Evolutionary conservation across 2,888 invertebrate genomes (phyloP).

Genomic region (Brachylomia viminalis): DNA sequence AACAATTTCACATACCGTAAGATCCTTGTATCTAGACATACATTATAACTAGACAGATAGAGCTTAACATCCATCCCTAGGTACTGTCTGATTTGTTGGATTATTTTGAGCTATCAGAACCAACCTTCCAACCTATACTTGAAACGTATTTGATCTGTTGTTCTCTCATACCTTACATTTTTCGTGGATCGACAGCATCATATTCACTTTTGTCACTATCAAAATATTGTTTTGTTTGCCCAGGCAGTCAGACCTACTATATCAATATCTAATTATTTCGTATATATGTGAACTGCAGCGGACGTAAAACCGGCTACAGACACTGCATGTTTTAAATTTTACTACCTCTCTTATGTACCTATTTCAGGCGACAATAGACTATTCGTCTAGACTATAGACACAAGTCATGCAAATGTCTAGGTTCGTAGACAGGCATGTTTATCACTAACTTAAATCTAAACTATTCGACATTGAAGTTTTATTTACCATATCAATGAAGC

Average conservation of each 20-base stretch:
- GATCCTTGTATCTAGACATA: no score
- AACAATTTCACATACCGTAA: background rate
- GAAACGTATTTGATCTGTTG: background rate
- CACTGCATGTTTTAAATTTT: conserved; percentile 14
- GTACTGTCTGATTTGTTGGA: background rate
- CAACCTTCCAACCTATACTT: background rate
- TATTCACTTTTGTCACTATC: no score
- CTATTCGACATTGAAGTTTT: conserved; percentile 23
- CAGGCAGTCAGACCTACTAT: conserved; percentile 6
- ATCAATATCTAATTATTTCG: conserved; percentile 19
- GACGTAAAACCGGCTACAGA: conserved; percentile 6
- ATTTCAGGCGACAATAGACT: conserved; percentile 39
- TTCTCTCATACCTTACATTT: background rate
- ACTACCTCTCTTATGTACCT: background rate
- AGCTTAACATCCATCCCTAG: no score
- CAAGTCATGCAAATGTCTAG: conserved; percentile 17
- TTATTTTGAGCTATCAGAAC: background rate
- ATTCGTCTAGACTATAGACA: conserved; percentile 29
- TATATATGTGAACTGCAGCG: background rate
- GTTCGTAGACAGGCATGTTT: conserved; percentile 19
- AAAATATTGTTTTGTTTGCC: background rate
- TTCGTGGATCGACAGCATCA: background rate
- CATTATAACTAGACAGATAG: no score
- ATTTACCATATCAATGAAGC: conserved; percentile 34
- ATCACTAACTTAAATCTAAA: conserved; percentile 30